Conservation (phyloP, 2,888 invertebrate species). For the Melolontha melolontha region DNA sequence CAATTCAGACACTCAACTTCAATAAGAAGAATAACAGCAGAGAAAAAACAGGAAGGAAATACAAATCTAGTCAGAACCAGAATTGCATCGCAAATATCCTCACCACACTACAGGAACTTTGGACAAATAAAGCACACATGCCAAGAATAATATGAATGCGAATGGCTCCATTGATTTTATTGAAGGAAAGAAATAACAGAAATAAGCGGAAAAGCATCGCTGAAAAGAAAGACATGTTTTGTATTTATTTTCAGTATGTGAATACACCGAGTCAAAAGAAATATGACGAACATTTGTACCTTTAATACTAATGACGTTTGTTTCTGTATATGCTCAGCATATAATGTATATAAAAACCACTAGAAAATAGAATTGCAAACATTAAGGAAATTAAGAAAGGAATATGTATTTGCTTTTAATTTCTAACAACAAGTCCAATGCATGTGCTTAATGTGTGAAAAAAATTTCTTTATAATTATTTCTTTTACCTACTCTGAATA, state of each 20-base stretch:
- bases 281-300: no score
- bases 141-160: constrained; percentile 28
- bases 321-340: neutral
- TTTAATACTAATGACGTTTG: neutral
- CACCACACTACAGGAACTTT: neutral
- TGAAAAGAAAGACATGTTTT: constrained; percentile 1
- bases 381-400: no score
- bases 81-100: constrained; percentile 35
- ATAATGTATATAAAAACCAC: neutral
- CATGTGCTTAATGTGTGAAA: no score
- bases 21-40: constrained; percentile 14
- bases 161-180: constrained; percentile 29
- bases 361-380: no score
- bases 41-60: constrained; percentile 9
- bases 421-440: no score
- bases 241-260: no score
- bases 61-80: constrained; percentile 15
- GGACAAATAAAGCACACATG: constrained; percentile 19
- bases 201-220: constrained; percentile 22
- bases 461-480: no score
- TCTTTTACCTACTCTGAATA: no score
- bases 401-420: no score
- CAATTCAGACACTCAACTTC: neutral
- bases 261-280: no score
- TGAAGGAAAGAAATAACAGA: neutral